Base-by-base conservation (phyloP, 2,888 invertebrate species). In the Ganaspis brasiliensis region DNA sequence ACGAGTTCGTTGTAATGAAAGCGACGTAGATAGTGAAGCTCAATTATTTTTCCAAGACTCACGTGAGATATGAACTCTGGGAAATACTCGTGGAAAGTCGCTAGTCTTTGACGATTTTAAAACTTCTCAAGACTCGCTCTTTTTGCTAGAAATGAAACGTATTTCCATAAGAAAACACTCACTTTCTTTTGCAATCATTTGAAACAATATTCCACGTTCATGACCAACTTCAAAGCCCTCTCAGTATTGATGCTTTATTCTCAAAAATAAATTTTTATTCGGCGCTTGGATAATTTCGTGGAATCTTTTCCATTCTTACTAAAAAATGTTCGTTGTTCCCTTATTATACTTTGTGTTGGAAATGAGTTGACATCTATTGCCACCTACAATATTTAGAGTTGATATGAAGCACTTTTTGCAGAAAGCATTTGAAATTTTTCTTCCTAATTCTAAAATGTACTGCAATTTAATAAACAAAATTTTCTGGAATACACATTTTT, bases 1-100 rank as follows among this genome's bases (percentile, higher is more conserved):
- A 75, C 35, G 79, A 82, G 82, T 81, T 82, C 79, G 75, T 81
- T 81, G 84, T 86, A 88, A 88, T 87, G 86, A 86, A 86, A 86
- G 84, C 81, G 83, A 81, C 83, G 80, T 61, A 81, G 79, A 82
- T 82, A 80, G 82, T 76, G 74, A 61, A 81, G 81, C 84, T 84
- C 82, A 81, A 83, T 86, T 83, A 85, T 81, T 83, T 85, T 83
- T 83, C 67, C 78, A 59, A 77, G 63, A 24, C 40, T 61, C 72
- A 72, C 77, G 76, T 81, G 80, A 83, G 81, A 79, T 82, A 82
- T 79, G 81, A 77, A 77, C 76, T 75, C 77, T 74, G 73, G 75
- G 73, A 72, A 52, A 73, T 72, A 77, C 73, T 45, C 78, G 37
- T 76, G 80, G 72, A 74, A 75, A 57, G 76, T 80, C 79, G 70